A percentile compares a stretch with the other conserved stretches of the same genome.
Conservation (phyloP, 2,888 invertebrate genomes). For the Helleia helle region DNA sequence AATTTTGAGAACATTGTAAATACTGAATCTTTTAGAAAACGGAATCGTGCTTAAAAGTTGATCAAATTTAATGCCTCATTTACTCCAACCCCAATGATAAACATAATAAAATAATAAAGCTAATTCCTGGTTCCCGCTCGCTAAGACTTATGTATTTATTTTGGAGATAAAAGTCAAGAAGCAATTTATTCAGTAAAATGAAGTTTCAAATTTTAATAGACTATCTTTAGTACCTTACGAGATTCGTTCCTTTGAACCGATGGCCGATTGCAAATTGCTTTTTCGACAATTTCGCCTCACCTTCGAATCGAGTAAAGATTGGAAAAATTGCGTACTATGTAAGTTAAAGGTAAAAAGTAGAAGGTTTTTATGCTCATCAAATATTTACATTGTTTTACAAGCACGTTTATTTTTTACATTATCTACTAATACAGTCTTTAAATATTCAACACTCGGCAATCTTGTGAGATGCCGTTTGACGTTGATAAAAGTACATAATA, state of each 20-base stretch:
- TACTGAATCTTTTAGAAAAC: background rate
- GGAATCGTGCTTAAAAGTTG: background rate
- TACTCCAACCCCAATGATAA: conserved; percentile 4
- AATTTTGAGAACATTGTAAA: background rate
- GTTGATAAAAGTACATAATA: too few species aligned
- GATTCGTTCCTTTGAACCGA: conserved; percentile 53
- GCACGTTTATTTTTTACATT: background rate
- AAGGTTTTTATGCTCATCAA: background rate
- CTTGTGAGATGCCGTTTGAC: too few species aligned
- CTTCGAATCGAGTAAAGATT: conserved; percentile 27
- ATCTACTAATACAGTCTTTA: background rate
- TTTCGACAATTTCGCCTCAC: conserved; percentile 42
- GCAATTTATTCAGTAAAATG: conserved; percentile 64
- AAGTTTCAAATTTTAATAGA: conserved; percentile 69
- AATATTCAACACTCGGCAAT: background rate
- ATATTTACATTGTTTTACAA: background rate
- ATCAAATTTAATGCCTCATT: background rate
- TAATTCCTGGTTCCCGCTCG: conserved; percentile 56
- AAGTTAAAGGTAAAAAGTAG: background rate
- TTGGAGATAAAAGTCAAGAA: conserved; percentile 58
- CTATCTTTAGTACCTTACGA: conserved; percentile 39
- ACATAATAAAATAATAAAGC: conserved; percentile 26
- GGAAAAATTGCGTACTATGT: conserved; percentile 9
- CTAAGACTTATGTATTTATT: conserved; percentile 46
- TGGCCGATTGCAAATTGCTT: conserved; percentile 61